phyloP scores from a whole-genome alignment of 2,797 vertebrate genomes.

The Lateolabrax maculatus region DNA sequence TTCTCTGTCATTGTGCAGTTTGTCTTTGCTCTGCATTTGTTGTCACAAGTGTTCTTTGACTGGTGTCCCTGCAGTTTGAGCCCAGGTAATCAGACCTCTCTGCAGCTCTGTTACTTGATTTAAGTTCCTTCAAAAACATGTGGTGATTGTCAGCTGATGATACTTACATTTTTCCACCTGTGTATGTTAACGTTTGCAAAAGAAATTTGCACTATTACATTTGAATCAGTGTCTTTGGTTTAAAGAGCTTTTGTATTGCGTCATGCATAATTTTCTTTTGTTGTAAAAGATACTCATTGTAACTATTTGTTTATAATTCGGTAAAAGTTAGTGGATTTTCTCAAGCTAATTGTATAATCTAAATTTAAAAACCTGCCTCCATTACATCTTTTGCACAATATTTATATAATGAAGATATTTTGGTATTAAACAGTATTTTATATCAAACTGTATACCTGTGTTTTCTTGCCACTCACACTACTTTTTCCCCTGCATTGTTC shows the following conservation, averaged over 20 bases:
- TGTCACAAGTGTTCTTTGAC: background rate
- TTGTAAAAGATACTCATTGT: background rate
- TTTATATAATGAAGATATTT: conserved; percentile 75
- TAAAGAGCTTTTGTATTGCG: conserved; percentile 10
- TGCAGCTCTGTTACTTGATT: background rate
- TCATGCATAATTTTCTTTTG: conserved; percentile 1
- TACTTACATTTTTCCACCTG: background rate
- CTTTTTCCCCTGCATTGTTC: background rate
- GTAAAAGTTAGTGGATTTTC: conserved; percentile 1
- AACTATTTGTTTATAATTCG: background rate
- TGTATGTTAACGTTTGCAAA: conserved; percentile 4
- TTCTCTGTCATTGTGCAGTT: background rate
- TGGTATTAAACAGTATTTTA: conserved; percentile 74
- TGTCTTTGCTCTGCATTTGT: background rate
- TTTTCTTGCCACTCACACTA: background rate
- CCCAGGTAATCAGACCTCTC: background rate
- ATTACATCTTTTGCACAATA: conserved; percentile 69
- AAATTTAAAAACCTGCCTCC: conserved; percentile 24
- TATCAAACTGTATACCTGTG: conserved; percentile 23
- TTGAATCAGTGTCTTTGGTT: conserved; percentile 2
- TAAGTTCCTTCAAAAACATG: background rate
- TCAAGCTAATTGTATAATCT: conserved; percentile 19
- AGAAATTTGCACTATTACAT: conserved; percentile 14
- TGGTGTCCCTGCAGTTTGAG: background rate
- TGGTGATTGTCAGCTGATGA: background rate